These are phyloP conservation scores for Sitta europaea DNA, from an alignment of 2,113 vertebrate species.

Conservation along the genomic window DNA sequence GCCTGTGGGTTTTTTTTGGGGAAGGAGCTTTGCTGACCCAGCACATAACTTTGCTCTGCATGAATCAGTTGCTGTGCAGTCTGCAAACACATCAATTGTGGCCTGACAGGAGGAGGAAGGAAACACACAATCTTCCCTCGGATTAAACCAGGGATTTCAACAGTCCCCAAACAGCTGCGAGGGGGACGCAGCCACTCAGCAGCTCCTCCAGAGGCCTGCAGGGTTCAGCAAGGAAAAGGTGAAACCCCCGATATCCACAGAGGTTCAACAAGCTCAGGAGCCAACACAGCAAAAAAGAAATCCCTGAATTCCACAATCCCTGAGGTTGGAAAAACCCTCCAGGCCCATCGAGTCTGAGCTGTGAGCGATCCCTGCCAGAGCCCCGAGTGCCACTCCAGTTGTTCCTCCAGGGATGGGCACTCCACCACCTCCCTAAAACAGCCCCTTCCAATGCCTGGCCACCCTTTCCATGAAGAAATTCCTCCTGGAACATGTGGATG, in stretches of 20 bases:
- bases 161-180: background rate
- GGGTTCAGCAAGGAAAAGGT: background rate
- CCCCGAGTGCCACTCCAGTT: background rate
- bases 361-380: fast-evolving
- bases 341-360: background rate
- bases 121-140: background rate
- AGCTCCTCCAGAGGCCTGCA: background rate
- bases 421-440: background rate
- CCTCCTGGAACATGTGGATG: background rate
- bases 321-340: background rate
- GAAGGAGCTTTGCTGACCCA: conserved; percentile 46
- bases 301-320: background rate
- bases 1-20: conserved; percentile 39
- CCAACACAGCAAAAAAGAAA: background rate
- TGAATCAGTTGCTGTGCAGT: conserved; percentile 34
- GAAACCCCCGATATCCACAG: fast-evolving
- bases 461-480: background rate
- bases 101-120: conserved; percentile 48
- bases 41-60: conserved; percentile 28
- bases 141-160: conserved; percentile 17
- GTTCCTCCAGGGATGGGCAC: background rate
- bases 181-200: background rate
- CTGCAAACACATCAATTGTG: conserved; percentile 31
- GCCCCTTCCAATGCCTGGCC: background rate
- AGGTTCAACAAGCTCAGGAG: background rate